Conservation (phyloP, 2,888 invertebrate genomes). For the Falcaria lacertinaria region DNA sequence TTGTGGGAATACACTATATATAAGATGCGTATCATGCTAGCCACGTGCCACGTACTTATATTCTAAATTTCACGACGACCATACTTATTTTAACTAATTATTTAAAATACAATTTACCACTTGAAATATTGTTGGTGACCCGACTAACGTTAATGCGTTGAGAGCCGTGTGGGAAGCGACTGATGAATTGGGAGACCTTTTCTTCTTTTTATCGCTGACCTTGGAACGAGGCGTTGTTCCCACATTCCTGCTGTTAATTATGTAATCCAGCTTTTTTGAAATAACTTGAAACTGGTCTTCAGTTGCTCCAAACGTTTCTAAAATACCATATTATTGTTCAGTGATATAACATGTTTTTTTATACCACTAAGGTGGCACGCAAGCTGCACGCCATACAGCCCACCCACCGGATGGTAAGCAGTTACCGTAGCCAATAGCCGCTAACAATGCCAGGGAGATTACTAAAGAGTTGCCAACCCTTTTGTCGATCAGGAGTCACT, state of each 20-base stretch:
- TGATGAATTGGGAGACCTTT: slow-evolving; percentile 44
- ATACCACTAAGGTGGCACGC: no score
- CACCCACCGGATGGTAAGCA: no score
- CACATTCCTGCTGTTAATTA: slow-evolving; percentile 44
- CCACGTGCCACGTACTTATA: no score
- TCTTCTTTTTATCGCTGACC: slow-evolving; percentile 58
- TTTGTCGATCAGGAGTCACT: no score
- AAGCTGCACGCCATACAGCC: no score
- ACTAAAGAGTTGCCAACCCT: no score
- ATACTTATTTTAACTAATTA: no score
- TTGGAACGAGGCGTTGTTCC: slow-evolving; percentile 55
- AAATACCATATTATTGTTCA: slow-evolving; percentile 7
- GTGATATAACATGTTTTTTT: background rate
- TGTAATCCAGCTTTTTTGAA: slow-evolving; percentile 47
- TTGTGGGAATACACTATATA: no score
- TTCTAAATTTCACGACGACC: no score
- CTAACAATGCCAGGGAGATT: no score
- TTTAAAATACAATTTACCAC: slow-evolving; percentile 45
- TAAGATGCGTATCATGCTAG: no score
- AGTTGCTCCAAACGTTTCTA: slow-evolving; percentile 38
- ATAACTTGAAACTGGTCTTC: slow-evolving; percentile 54
- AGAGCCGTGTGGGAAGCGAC: slow-evolving; percentile 32
- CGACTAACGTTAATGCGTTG: slow-evolving; percentile 38
- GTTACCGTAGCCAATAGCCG: no score
- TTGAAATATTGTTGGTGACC: slow-evolving; percentile 60